phyloP scores from a whole-genome alignment of 2,797 vertebrate species.

The Tapirus indicus region DNA sequence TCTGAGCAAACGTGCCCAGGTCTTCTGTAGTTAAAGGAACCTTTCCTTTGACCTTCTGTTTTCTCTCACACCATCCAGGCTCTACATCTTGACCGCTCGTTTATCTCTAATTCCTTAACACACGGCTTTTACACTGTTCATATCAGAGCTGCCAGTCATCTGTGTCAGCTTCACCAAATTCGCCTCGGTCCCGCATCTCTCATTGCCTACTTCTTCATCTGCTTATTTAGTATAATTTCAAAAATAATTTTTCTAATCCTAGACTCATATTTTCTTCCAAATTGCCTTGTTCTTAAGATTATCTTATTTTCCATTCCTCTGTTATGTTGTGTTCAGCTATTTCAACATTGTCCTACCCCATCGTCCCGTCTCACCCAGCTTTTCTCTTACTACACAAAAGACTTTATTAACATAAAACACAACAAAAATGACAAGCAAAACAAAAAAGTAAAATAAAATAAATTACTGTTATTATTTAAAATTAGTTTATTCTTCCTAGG shows the following conservation, averaged over 20 bases:
- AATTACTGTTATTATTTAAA: background rate
- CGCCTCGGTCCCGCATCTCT: background rate
- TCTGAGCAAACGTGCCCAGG: background rate
- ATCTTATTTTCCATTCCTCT: background rate
- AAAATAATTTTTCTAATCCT: background rate
- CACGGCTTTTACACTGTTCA: background rate
- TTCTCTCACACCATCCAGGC: background rate
- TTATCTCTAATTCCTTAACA: background rate
- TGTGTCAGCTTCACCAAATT: background rate
- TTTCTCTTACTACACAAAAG: background rate
- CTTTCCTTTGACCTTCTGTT: background rate
- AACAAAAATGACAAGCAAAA: background rate
- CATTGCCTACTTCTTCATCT: background rate
- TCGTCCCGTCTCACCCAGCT: background rate
- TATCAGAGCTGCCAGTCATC: background rate
- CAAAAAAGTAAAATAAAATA: conserved; percentile 28
- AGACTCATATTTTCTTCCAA: background rate
- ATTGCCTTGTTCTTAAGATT: background rate
- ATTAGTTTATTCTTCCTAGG: background rate
- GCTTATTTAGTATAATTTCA: background rate
- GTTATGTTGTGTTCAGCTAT: background rate
- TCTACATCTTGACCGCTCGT: background rate
- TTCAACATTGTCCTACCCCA: background rate
- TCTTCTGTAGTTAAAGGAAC: background rate
- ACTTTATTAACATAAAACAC: background rate